Percentiles rank a stretch among this genome's conserved stretches.
Evolutionary conservation across 2,113 vertebrate genomes (phyloP).

Genomic region (rat (Rattus norvegicus)): DNA sequence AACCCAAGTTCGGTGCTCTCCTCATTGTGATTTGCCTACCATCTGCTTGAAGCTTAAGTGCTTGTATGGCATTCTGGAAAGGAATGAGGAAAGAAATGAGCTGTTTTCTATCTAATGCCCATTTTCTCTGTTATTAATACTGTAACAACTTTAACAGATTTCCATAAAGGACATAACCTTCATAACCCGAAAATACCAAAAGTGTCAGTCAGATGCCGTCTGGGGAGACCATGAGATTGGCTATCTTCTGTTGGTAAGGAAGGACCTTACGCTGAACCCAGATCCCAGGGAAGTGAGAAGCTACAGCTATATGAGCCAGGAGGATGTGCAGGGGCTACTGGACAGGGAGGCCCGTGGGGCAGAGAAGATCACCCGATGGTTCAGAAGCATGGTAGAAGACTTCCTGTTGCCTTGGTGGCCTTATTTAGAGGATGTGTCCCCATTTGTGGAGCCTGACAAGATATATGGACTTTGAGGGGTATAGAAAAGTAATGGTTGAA

Average conservation of each 20-base stretch:
- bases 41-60: too few species aligned
- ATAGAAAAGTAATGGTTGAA: not conserved
- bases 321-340: slow-evolving; percentile 91
- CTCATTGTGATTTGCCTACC: not conserved
- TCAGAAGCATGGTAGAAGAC: slow-evolving; percentile 92
- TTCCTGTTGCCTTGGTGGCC: slow-evolving; percentile 96
- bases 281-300: slow-evolving; percentile 94
- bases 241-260: slow-evolving; percentile 94
- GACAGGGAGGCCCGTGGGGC: slow-evolving; percentile 88
- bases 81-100: not conserved
- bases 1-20: not conserved
- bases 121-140: not conserved
- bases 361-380: slow-evolving; percentile 92
- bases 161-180: slow-evolving; percentile 93
- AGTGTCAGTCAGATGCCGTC: slow-evolving; percentile 91
- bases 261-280: slow-evolving; percentile 90
- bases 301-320: slow-evolving; percentile 91
- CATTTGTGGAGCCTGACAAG: slow-evolving; percentile 90
- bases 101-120: not conserved
- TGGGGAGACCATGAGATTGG: slow-evolving; percentile 97
- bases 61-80: not conserved
- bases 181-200: slow-evolving; percentile 93
- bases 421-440: slow-evolving; percentile 89
- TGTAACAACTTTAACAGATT: slow-evolving; percentile 84
- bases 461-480: slow-evolving; percentile 90